A percentile compares a stretch with the other conserved stretches of the same genome.
These are phyloP conservation scores for Takifugu ocellatus DNA, from an alignment of 2,797 vertebrate species.

Conservation along the genomic window DNA sequence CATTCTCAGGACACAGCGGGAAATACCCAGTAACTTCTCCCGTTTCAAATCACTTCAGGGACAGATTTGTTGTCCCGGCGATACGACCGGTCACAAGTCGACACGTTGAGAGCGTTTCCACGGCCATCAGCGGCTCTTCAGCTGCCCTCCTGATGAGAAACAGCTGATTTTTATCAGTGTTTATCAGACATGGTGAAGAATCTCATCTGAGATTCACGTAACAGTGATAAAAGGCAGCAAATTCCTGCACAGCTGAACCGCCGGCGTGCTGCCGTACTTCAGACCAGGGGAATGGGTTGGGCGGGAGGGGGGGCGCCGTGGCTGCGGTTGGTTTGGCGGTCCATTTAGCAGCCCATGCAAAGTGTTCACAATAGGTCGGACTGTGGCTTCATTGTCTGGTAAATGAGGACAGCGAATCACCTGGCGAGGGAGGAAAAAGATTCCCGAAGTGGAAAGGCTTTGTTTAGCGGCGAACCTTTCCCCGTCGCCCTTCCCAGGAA, in stretches of 20 bases:
- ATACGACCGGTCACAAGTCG: too few relatives aligned
- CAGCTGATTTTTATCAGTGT: too few relatives aligned
- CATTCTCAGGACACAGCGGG: neutral
- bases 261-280: slow-evolving; percentile 33
- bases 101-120: too few relatives aligned
- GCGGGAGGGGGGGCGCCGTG: neutral
- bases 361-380: slow-evolving; percentile 78
- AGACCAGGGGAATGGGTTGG: slow-evolving; percentile 8
- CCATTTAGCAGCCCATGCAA: slow-evolving; percentile 62
- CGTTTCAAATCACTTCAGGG: neutral
- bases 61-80: neutral
- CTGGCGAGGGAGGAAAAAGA: slow-evolving; percentile 84
- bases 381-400: slow-evolving; percentile 74
- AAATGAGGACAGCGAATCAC: slow-evolving; percentile 84
- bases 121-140: too few relatives aligned
- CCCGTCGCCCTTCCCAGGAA: slow-evolving; percentile 66
- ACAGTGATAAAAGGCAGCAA: slow-evolving; percentile 17
- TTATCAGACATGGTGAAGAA: too few relatives aligned
- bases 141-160: too few relatives aligned
- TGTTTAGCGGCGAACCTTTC: slow-evolving; percentile 74
- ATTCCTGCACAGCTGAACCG: slow-evolving; percentile 49
- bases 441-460: slow-evolving; percentile 83
- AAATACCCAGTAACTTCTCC: neutral
- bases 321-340: slow-evolving; percentile 33
- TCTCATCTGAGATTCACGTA: too few relatives aligned